Evolutionary conservation across 2,888 invertebrate species (phyloP), one percentile per base, ranked within the genome.

Genomic region (Latheticus oryzae): DNA sequence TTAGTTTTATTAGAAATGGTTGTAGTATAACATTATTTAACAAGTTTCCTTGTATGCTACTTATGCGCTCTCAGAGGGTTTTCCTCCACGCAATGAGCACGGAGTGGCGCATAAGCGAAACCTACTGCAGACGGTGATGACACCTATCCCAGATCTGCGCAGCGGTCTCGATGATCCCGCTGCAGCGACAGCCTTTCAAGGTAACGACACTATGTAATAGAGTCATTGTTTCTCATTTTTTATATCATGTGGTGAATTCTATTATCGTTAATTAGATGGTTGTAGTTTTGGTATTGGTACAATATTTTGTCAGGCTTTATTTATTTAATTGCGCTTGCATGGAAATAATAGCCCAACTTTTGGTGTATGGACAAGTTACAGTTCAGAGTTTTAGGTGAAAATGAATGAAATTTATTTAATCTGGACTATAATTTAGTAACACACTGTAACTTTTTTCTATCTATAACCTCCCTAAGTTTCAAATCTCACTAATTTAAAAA

Each of bases 131-230:
- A 87, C 90, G 80, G 83, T 86, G 80, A 88, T 91, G 79, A 84
- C 84, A 79, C 88, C 91, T 80, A 94, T 94, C 79, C 93, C 93
- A 78, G 90, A 92, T 84, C 87, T 94, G 81, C 88, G 93, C 80
- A 85, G 85, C 79, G 86, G 85, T 76, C 79, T 83, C 79, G 84
- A 84, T 80, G 80, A 81, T 70, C 75, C 78, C 66, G 68, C 77
- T 64, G 73, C 74, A 61, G 66, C 73, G 65, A 69, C 75, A 66
- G 72, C 76, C 62, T 83, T 84, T 73, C 79, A 84, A 84, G 80
- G 80, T 80, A 80, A 73, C 50, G 5, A 17, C 37, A 40, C 12
- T 38, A 5, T 17, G 28, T n/a, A n/a, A n/a, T n/a, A n/a, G n/a
- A n/a, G n/a, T n/a, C n/a, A n/a, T n/a, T n/a, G n/a, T n/a, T n/a